These are phyloP conservation scores for Oreortyx pictus DNA, from an alignment of 2,797 vertebrate species.

Conservation along the genomic window DNA sequence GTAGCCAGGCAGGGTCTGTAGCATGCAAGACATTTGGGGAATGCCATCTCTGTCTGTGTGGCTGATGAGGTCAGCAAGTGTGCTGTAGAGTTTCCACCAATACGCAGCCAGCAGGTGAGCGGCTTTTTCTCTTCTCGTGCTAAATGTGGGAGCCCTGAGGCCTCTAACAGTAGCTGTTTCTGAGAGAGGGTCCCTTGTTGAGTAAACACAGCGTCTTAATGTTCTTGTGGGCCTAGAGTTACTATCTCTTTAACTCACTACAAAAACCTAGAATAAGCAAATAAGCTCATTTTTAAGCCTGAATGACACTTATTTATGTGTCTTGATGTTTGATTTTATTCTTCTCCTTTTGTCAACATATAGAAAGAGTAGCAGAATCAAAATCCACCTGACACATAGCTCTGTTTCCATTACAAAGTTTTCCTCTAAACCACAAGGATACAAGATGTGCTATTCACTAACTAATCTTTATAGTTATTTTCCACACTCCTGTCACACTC, in stretches of 20 bases:
- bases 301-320: background rate
- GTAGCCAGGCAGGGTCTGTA: background rate
- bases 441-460: constrained; percentile 13
- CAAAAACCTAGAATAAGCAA: background rate
- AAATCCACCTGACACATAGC: background rate
- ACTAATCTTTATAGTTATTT: background rate
- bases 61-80: background rate
- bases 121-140: background rate
- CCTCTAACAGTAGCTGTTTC: background rate
- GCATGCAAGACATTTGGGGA: background rate
- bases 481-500: background rate
- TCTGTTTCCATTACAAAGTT: background rate
- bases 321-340: background rate
- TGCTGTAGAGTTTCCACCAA: background rate
- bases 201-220: background rate
- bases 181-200: background rate
- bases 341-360: background rate
- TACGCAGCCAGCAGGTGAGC: background rate
- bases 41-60: background rate
- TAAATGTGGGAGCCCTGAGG: background rate
- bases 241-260: background rate
- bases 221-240: background rate
- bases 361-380: background rate
- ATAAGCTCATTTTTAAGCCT: background rate
- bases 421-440: background rate